These are phyloP conservation scores for Nothobranchius kuhntae DNA, from an alignment of 2,113 vertebrate species.

Conservation along the genomic window DNA sequence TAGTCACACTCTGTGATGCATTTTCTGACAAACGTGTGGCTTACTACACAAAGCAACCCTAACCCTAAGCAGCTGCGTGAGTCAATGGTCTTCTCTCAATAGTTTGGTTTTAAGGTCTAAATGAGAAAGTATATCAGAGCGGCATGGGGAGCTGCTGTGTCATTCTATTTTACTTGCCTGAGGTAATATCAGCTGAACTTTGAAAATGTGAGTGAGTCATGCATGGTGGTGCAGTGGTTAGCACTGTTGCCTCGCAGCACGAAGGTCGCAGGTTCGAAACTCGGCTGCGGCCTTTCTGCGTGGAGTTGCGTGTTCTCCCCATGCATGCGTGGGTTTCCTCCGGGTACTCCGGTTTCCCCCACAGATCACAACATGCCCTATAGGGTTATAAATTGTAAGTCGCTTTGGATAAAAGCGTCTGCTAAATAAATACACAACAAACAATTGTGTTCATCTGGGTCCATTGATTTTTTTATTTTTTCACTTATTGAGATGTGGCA, in stretches of 20 bases:
- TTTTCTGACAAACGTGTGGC: conserved; percentile 24
- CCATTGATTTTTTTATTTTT: not conserved
- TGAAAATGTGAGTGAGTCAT: not conserved
- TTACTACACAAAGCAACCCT: conserved; percentile 20
- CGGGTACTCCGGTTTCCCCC: too few species aligned
- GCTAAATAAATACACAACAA: too few species aligned
- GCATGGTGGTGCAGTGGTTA: too few species aligned
- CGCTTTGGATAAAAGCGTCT: too few species aligned
- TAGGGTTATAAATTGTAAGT: too few species aligned
- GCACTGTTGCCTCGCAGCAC: too few species aligned
- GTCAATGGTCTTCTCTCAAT: not conserved
- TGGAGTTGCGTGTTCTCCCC: too few species aligned
- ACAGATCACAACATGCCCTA: too few species aligned
- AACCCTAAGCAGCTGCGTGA: conserved; percentile 1
- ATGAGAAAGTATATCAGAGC: not conserved
- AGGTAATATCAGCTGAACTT: not conserved
- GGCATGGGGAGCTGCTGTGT: not conserved
- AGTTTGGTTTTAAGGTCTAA: not conserved
- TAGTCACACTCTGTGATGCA: conserved; percentile 41
- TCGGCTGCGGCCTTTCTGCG: too few species aligned
- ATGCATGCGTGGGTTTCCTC: too few species aligned
- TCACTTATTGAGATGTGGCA: not conserved
- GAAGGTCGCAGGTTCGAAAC: too few species aligned
- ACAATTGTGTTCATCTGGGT: not conserved
- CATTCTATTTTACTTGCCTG: not conserved